Base-by-base conservation (phyloP, 1,140 invertebrate species). In the Pachyrhynchus sulphureomaculatus region DNA sequence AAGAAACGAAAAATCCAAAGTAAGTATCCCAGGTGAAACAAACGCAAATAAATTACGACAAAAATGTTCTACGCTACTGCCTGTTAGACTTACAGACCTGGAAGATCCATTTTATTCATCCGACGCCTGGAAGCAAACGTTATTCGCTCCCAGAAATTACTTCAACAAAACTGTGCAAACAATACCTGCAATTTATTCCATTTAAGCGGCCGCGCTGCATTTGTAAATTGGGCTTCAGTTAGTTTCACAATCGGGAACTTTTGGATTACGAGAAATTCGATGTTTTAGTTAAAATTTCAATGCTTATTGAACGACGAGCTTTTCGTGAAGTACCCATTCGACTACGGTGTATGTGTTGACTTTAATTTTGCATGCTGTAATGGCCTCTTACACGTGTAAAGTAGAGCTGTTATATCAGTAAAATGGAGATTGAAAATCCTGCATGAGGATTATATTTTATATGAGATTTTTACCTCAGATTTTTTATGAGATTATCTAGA, bases 151-250 rank as follows among this genome's bases (percentile, higher is more conserved):
- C 42, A 45, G 54, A 56, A 56, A 56, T 56, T 56, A 56, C 54
- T 56, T 41, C 41, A 41, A 56, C 54, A 45, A 56, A 56, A 56
- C 39, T 56, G 54, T 47, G 54, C 54, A 56, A 56, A 56, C 54
- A 56, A 56, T 56, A 56, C 54, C 54, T 56, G 54, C 54, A 56
- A 56, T 56, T 56, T 56, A 47, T 47, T 47, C 42, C 32, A 41
- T 56, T 56, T 36, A 33, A 29, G 52, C 33, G 41, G 41, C 9
- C 20, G 21, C 37, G 51, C 10, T 18, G 52, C 26, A 56, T 56
- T 56, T 56, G 54, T 45, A 45, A 56, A 56, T 56, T 56, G 41
- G 26, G 5, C 26, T 10, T 10, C 6, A 29, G 26, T 10, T 29
- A 6, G 12, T 29, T 29, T 29, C 5, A 29, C 26, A 29, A 29